Conservation (phyloP, 2,113 vertebrate genomes). For the Dipodomys ordii region DNA sequence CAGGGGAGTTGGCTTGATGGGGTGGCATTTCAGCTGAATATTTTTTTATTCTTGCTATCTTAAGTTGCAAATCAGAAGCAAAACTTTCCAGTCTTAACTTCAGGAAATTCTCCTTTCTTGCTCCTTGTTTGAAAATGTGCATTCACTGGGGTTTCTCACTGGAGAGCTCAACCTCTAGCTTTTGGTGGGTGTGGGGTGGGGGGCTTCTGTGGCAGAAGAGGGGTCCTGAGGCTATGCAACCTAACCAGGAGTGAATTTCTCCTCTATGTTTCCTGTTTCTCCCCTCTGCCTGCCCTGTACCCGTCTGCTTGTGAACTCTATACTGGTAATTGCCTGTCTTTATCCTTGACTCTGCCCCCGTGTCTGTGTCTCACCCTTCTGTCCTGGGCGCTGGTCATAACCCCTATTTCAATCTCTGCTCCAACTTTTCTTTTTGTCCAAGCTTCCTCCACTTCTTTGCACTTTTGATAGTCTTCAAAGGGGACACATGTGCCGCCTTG, state of each 20-base stretch:
- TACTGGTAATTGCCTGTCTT: not conserved
- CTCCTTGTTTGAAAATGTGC: conserved; percentile 21
- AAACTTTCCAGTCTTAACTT: conserved; percentile 16
- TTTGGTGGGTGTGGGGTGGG: not conserved
- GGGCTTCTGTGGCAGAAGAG: not conserved
- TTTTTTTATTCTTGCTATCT: conserved; percentile 70
- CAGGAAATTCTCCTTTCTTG: conserved; percentile 9
- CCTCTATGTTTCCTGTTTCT: not conserved
- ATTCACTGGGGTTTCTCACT: conserved; percentile 29
- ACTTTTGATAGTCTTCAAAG: not conserved
- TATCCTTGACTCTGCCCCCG: not conserved
- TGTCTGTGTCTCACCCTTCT: not conserved
- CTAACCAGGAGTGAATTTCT: not conserved
- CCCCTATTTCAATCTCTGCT: not conserved
- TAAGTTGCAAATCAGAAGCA: conserved; percentile 71
- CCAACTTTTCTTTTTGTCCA: not conserved
- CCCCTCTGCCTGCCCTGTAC: not conserved
- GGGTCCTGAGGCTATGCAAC: not conserved
- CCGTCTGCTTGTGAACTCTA: not conserved
- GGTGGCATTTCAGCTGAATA: conserved; percentile 43
- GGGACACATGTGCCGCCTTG: not conserved
- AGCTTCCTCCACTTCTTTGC: not conserved
- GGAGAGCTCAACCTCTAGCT: not conserved
- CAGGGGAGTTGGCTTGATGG: conserved; percentile 43
- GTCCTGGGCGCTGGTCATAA: not conserved